Evolutionary conservation across 2,797 vertebrate genomes (phyloP), one percentile per base, ranked within the genome.

Genomic region (Nyctibius grandis): DNA sequence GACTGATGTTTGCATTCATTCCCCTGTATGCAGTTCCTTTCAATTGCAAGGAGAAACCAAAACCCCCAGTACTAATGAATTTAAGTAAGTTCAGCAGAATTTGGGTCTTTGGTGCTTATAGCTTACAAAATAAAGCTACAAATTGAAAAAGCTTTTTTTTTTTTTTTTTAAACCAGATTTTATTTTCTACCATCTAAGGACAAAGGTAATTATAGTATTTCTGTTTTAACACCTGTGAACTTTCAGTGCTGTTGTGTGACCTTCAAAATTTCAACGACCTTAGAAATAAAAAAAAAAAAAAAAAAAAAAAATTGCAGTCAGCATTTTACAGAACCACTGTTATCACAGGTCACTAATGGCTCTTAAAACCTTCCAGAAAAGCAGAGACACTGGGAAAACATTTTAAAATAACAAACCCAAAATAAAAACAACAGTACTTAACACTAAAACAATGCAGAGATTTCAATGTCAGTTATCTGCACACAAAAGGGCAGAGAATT

Each of bases 281-380:
- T 72, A 76, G 65, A 84, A 93, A 91, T 64, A 69, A 48, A 59
- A 70, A 26, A 31, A 68, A 47, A 45, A 65, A 44, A 51, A 54
- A 45, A 44, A 59, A 77, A 70, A 54, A 5, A 74, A 84, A 81
- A 40, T 22, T 75, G 33, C 4, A 2, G 34, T 56, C 51, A 82
- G 38, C 54, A 22, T 89, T 91, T 92, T 81, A 85, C 51, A 93
- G 79, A 94, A 70, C 23, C 34, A 72, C 34, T 89, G 57, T 33
- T 89, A 94, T 53, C 74, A 88, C 10, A 12, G 79, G 83, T 77
- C 85, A 88, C 74, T 70, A 93, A 68, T 69, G 36, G 60, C 63
- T 95, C 75, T 92, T 96, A 75, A 95, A 96, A 77, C 23, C 59
- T 82, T 82, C 51, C 33, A 53, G 68, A 91, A 85, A 91, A 81